Percentiles rank a stretch among this genome's conserved stretches.
These are phyloP conservation scores for Conistra vaccinii DNA, from an alignment of 2,888 invertebrate genomes.

Conservation along the genomic window DNA sequence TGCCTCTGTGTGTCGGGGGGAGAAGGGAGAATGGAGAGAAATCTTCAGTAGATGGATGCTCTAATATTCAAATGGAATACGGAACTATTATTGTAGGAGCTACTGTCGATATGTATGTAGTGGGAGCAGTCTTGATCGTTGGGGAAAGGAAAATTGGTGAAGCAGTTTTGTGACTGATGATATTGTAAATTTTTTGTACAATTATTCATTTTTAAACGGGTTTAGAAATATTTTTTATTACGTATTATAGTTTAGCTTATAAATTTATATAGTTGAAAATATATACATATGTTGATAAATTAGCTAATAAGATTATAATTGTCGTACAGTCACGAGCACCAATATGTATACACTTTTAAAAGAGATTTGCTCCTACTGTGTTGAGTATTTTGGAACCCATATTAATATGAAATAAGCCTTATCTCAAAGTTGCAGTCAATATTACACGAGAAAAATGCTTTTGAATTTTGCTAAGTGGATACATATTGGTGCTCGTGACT, in stretches of 20 bases:
- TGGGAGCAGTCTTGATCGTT: conserved; percentile 77
- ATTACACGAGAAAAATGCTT: too few species aligned
- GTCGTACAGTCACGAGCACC: too few species aligned
- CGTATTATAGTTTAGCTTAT: not conserved
- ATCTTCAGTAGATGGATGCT: conserved; percentile 90
- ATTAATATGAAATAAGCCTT: too few species aligned
- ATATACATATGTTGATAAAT: not conserved
- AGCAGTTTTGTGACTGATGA: not conserved
- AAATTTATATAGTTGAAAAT: not conserved
- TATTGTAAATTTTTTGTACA: not conserved
- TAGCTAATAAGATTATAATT: too few species aligned
- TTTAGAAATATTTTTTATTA: not conserved
- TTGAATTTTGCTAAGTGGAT: too few species aligned
- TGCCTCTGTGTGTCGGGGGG: conserved; percentile 68
- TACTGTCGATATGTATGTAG: conserved; percentile 87
- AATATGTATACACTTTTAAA: too few species aligned
- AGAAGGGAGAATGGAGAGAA: conserved; percentile 76
- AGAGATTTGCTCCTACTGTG: too few species aligned
- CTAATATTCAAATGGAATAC: conserved; percentile 91
- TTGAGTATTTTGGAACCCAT: too few species aligned
- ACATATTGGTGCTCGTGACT: too few species aligned
- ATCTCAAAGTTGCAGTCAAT: too few species aligned
- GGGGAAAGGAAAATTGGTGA: conserved; percentile 2
- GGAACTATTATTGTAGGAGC: conserved; percentile 91
- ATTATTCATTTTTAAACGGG: not conserved